Evolutionary conservation across 1,140 invertebrate species (phyloP), one percentile per base, ranked within the genome.

Genomic region (Periplaneta americana): DNA sequence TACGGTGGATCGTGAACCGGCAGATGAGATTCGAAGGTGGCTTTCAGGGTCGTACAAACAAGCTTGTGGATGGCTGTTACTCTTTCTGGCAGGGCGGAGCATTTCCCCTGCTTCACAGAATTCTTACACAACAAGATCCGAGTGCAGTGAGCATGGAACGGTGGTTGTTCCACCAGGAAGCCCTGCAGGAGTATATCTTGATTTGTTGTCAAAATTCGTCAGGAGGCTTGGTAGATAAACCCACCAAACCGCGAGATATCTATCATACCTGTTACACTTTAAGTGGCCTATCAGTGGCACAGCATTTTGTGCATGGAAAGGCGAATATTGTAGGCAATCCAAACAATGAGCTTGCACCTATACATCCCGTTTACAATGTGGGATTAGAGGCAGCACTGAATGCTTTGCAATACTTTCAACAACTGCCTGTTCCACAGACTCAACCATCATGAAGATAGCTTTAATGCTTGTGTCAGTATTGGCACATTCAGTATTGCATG

Each of bases 61-160:
- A 99, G 90, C 88, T 99, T 80, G 98, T 99, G 2, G 98, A 99
- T 91, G 95, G 96, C 11, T 99, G 98, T 89, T 99, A 99, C 88
- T 98, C 97, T 5, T 99, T 99, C 90, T 99, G 98, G 98, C 97
- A 98, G 90, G 97, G 97, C 34, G 98, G 95, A 36, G 92, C 94
- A 48, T 97, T 99, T 87, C 96, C 97, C 57, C 86, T 95, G 0
- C 91, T 96, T 11, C 91, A 94, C 83, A 89, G 90, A 48, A 88
- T 92, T 74, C 86, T 95, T 34, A 34, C 57, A 74, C 33, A 75
- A 3, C 57, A 80, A 80, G 80, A 75, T 81, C 11, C 13, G 31
- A 48, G 34, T 79, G 66, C 66, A 33, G n/a, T 31, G 80, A 79
- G 32, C 37, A 34, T 33, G 34, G 34, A 75, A 75, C 34, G 32